These are phyloP conservation scores for Ceratitis capitata DNA, from an alignment of 1,140 invertebrate species.

Conservation along the genomic window DNA sequence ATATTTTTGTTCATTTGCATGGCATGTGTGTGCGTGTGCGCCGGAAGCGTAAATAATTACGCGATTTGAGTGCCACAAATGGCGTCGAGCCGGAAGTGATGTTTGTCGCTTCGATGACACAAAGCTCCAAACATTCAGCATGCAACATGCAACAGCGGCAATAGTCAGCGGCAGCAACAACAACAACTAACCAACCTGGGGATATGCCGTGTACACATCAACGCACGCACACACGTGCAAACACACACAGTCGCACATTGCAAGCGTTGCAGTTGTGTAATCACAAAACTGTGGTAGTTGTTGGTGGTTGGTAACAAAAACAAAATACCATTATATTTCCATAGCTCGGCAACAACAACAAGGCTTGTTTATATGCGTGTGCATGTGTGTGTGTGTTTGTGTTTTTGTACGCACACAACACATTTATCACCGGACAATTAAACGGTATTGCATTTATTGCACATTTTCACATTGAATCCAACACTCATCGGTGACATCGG, in stretches of 20 bases:
- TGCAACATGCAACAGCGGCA: too few relatives aligned
- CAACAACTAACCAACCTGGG: constrained; percentile 2
- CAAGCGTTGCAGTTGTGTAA: neutral
- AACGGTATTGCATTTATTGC: constrained; percentile 19
- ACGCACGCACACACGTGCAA: neutral
- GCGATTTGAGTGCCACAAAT: constrained; percentile 36
- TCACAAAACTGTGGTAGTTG: neutral
- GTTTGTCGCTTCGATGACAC: constrained; percentile 18
- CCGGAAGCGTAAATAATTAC: constrained; percentile 34
- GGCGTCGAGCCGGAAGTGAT: constrained; percentile 32
- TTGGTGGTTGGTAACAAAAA: neutral
- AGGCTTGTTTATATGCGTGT: too few relatives aligned
- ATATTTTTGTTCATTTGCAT: neutral
- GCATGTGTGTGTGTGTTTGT: too few relatives aligned
- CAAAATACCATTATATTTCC: neutral
- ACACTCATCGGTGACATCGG: neutral
- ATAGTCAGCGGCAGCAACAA: neutral
- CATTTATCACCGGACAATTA: constrained; percentile 33
- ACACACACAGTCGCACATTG: neutral
- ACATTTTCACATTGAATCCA: constrained; percentile 7
- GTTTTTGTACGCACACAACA: too few relatives aligned
- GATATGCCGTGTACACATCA: neutral
- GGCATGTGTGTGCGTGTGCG: neutral
- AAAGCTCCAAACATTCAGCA: neutral
- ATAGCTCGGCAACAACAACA: neutral